phyloP scores from a whole-genome alignment of 2,113 vertebrate genomes.

The Austrofundulus limnaeus region DNA sequence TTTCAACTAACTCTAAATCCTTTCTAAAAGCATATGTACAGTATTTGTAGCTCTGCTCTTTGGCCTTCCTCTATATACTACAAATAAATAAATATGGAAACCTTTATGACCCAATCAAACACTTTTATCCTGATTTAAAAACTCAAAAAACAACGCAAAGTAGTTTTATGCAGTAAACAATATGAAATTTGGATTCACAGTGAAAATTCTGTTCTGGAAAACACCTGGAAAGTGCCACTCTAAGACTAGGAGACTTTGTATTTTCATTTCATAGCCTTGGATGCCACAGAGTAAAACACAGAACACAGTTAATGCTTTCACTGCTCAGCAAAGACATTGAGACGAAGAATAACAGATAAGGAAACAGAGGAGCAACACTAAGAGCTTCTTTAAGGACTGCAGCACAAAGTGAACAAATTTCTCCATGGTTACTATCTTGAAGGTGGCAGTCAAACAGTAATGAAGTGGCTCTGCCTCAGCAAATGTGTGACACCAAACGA shows the following conservation, averaged over 20 bases:
- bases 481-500: constrained; percentile 11
- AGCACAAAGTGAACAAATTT: constrained; percentile 56
- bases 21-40: too few species aligned
- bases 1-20: too few species aligned
- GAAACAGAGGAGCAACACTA: constrained; percentile 3
- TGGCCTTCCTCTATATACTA: too few species aligned
- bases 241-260: neutral
- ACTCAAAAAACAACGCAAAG: neutral
- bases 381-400: neutral
- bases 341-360: neutral
- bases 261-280: neutral
- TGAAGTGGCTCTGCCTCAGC: neutral
- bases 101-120: neutral
- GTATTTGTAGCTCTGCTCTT: too few species aligned
- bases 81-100: neutral
- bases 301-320: neutral
- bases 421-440: constrained; percentile 34
- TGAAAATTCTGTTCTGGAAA: too few species aligned
- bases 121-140: neutral
- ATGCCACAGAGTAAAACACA: constrained; percentile 11
- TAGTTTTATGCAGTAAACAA: neutral
- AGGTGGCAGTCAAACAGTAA: neutral
- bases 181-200: neutral
- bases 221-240: neutral
- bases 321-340: neutral